Conservation (phyloP, 2,888 invertebrate genomes). For the Apodemia duryi region DNA sequence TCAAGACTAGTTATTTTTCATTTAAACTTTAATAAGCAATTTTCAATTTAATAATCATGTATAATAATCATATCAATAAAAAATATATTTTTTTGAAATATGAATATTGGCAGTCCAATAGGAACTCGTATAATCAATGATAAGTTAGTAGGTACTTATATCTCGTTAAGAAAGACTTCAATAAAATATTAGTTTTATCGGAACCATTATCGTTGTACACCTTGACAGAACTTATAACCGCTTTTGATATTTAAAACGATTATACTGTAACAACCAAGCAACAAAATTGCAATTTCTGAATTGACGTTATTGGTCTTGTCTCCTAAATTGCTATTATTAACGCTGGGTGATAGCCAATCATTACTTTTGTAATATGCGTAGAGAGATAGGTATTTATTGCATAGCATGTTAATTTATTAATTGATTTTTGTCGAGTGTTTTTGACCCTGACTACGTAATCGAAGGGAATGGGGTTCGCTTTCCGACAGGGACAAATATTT, state of each 20-base stretch:
- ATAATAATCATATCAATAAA: background rate
- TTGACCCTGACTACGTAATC: no score
- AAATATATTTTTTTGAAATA: background rate
- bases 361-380: no score
- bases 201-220: background rate
- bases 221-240: constrained; percentile 12
- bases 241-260: constrained; percentile 18
- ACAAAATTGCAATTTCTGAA: background rate
- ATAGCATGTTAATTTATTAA: no score
- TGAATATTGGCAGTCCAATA: background rate
- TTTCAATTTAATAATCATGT: no score
- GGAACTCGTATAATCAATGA: background rate
- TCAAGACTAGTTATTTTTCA: no score
- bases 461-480: no score
- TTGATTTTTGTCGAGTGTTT: no score
- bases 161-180: background rate
- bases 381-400: no score
- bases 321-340: background rate
- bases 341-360: background rate
- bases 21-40: no score
- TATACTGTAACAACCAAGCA: constrained; percentile 11
- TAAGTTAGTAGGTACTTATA: background rate
- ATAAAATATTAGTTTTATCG: constrained; percentile 3
- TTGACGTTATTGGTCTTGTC: background rate
- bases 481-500: no score